A percentile compares a stretch with the other conserved stretches of the same genome.
phyloP scores from a whole-genome alignment of 2,797 vertebrate genomes.

The Moxostoma hubbsi region DNA sequence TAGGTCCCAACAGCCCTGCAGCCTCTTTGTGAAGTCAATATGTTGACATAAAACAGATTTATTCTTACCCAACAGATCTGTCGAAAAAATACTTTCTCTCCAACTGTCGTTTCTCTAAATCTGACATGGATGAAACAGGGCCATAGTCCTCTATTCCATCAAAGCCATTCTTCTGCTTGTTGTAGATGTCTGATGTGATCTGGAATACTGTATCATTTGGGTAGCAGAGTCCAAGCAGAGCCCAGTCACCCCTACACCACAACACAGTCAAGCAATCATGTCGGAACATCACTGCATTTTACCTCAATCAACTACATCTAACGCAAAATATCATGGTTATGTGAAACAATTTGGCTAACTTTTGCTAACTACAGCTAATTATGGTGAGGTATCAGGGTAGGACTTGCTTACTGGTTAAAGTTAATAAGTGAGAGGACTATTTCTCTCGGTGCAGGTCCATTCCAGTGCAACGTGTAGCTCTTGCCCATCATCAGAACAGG shows the following conservation, averaged over 20 bases:
- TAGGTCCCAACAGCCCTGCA: no score
- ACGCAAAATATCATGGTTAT: background rate
- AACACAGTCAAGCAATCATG: background rate
- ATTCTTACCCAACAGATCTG: conserved; percentile 83
- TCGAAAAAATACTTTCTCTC: conserved; percentile 95
- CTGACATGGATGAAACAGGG: conserved; percentile 80
- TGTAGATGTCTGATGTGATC: conserved; percentile 88
- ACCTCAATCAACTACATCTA: background rate
- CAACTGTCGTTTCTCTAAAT: conserved; percentile 80
- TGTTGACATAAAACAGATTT: background rate
- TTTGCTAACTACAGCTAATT: no score
- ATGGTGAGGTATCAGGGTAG: no score
- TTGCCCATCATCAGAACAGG: conserved; percentile 95
- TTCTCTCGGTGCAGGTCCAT: conserved; percentile 85
- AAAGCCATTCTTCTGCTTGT: conserved; percentile 86
- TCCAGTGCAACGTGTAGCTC: conserved; percentile 97
- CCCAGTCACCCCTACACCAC: conserved; percentile 88
- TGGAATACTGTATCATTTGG: conserved; percentile 86
- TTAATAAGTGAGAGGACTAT: conserved; percentile 93
- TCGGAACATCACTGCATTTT: background rate
- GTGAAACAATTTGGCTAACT: background rate
- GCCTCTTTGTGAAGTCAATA: no score
- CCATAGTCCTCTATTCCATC: conserved; percentile 86
- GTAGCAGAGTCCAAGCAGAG: conserved; percentile 93
- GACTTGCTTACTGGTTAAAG: conserved; percentile 87